Conservation (phyloP, 2,113 vertebrate genomes). For the Pseudonaja textilis region DNA sequence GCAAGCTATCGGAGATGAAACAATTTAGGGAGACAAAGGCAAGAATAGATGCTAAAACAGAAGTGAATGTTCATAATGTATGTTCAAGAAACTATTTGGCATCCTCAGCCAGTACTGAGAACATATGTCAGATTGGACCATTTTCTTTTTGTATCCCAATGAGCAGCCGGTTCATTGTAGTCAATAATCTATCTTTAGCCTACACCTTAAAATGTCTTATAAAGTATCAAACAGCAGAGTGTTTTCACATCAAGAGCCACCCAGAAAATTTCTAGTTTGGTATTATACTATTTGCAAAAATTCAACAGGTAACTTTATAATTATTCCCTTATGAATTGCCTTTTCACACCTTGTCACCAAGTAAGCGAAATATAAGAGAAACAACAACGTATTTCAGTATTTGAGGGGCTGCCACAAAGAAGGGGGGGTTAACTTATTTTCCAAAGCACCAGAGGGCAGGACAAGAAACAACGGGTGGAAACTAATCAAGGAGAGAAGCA, state of each 20-base stretch:
- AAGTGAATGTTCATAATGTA: neutral
- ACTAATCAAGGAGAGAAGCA: neutral
- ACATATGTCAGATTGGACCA: neutral
- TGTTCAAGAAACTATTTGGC: neutral
- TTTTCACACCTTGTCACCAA: neutral
- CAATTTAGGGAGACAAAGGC: neutral
- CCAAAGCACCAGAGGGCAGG: neutral
- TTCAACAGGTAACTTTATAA: neutral
- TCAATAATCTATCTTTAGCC: neutral
- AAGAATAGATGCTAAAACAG: neutral
- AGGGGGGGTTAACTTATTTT: neutral
- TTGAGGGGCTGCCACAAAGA: neutral
- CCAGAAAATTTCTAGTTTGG: neutral
- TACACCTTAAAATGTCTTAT: neutral
- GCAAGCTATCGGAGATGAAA: neutral
- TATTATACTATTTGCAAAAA: neutral
- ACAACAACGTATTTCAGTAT: neutral
- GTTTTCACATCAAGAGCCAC: neutral
- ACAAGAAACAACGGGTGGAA: neutral
- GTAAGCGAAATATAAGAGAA: neutral
- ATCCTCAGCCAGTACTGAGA: neutral
- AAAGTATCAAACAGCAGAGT: neutral
- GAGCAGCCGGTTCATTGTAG: neutral
- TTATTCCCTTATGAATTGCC: neutral
- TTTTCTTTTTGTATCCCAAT: neutral